phyloP scores from a whole-genome alignment of 2,888 invertebrate species.

The Morpho achilles region DNA sequence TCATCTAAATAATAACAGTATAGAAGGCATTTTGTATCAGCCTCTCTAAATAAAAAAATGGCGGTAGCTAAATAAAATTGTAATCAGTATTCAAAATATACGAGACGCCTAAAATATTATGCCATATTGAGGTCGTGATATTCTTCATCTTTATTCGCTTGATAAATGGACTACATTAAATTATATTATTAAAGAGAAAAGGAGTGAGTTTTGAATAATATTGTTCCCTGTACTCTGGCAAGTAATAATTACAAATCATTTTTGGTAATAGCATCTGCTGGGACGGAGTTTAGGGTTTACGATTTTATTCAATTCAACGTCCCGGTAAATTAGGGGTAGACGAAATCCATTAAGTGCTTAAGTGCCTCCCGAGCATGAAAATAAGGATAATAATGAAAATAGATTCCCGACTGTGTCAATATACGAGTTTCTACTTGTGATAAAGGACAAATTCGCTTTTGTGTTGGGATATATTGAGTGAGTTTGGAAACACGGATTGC shows the following conservation, averaged over 20 bases:
- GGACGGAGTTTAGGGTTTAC: conserved; percentile 60
- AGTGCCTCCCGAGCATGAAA: conserved; percentile 76
- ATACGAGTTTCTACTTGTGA: neutral
- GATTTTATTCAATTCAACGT: conserved; percentile 65
- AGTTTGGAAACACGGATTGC: too few relatives aligned
- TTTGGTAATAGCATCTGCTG: conserved; percentile 5
- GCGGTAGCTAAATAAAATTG: neutral
- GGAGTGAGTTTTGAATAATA: too few relatives aligned
- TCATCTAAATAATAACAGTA: too few relatives aligned
- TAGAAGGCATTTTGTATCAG: too few relatives aligned
- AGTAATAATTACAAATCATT: conserved; percentile 8
- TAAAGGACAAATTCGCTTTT: conserved; percentile 25
- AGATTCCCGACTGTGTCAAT: conserved; percentile 17
- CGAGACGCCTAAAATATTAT: too few relatives aligned
- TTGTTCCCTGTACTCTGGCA: neutral
- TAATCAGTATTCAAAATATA: conserved; percentile 21
- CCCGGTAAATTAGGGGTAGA: conserved; percentile 56
- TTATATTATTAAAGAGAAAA: too few relatives aligned
- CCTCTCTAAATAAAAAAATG: too few relatives aligned
- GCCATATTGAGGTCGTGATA: too few relatives aligned
- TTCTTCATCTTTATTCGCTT: too few relatives aligned
- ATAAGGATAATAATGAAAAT: conserved; percentile 76
- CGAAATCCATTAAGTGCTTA: conserved; percentile 77
- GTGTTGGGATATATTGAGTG: too few relatives aligned
- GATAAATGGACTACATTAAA: too few relatives aligned